Evolutionary conservation across 1,140 invertebrate genomes (phyloP), one percentile per base, ranked within the genome.

Genomic region (Drosophila mojavensis): DNA sequence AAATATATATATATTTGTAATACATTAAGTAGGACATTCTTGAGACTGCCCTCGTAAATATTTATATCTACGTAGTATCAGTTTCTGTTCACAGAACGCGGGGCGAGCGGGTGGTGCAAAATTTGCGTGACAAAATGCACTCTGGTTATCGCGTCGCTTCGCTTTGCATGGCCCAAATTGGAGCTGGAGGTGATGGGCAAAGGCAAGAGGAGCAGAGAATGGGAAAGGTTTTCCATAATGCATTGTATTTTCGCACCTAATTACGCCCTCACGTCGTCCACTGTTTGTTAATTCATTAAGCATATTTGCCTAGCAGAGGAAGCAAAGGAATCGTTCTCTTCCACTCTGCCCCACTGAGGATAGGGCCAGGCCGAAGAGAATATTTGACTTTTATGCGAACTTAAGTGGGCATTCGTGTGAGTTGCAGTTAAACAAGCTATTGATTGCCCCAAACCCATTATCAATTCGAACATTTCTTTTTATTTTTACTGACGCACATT

Each of bases 61-160:
- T 13, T 11, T 11, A 39, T 39, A 39, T 39, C 36, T 13, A 39
- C 36, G 36, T 7, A 36, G 41, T 62, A 48, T 74, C 51, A 41
- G 54, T 4, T 68, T 48, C 51, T 50, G 36, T 39, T 39, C 11
- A 2, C 9, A 36, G 1, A 1, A 10, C 7, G 33, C 4, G 28
- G 7, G 6, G 33, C 33, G 33, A 10, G 15, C n/a, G 30, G 53
- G 50, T 68, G 64, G 2, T 51, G 28, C n/a, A 33, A 55, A 71
- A 80, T 73, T 75, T 88, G 84, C 79, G 79, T 86, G 84, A 83
- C 79, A 74, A 79, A 83, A 79, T 86, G 84, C 79, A 83, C 50
- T 86, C 53, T 86, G 67, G 41, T 79, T 79, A 72, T 79, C 81
- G 72, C 39, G 13, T 51, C 41, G 48, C 45, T 41, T 58, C 7